Base-by-base conservation (phyloP, 2,888 invertebrate species). In the Rotaria socialis region DNA sequence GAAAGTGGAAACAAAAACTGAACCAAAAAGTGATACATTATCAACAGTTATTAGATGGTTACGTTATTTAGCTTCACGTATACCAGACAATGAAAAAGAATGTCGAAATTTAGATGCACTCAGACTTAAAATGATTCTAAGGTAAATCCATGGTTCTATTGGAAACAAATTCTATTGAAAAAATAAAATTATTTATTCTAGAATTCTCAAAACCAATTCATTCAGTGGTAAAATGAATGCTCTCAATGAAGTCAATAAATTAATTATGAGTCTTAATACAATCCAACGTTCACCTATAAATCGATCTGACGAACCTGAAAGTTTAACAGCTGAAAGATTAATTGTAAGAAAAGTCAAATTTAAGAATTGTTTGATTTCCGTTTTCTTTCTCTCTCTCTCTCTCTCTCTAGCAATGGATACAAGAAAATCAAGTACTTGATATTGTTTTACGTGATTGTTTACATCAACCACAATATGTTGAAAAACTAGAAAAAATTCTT, bases 161-260 rank as follows among this genome's bases (percentile, higher is more conserved):
- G 35, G 35, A 35, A 35, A 35, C 35, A 35, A 35, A 35, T 50
- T 50, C 50, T 8, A 5, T 11, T 50, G 50, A 50, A 50, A 50
- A 11, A 8, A 16, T 52, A 52, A 47, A 11, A 47, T 47, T 47
- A 11, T 10, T 47, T 55, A 24, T 6, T 80, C 7, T 80, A 80
- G 96, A 90, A 94, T 96, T 89, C 92, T 97, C 88, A 96, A 96
- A 93, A 96, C 97, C 91, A 96, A 97, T 47, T 97, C 97, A 86
- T 98, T 97, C 91, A 97, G 97, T 92, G 97, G 97, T 60, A 97
- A 97, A 93, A 98, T 98, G 97, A 97, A 97, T 90, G 97, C 97
- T 47, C 92, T 98, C 88, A 97, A 97, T 91, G 97, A 98, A 93
- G 96, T 98, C 87, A 98, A 97, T 92, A 97, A 97, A 93, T 95